Percentiles rank a stretch among this genome's conserved stretches.
phyloP scores from a whole-genome alignment of 2,797 vertebrate species.

The Tiaroga cobitis region DNA sequence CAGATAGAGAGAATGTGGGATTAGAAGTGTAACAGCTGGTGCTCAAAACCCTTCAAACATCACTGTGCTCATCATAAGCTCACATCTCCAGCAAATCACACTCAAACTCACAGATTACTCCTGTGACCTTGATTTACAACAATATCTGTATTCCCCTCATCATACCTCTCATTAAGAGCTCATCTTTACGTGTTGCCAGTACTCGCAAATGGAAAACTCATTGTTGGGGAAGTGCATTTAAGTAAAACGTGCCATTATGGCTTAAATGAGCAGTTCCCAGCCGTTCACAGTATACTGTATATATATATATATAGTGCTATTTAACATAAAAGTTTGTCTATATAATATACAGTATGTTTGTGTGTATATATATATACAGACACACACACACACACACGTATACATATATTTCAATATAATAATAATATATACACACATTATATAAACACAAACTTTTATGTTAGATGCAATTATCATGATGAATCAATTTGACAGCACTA shows the following conservation, averaged over 20 bases:
- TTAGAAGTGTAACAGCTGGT: slow-evolving; percentile 65
- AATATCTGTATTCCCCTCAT: slow-evolving; percentile 11
- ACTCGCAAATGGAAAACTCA: background rate
- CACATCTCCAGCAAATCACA: slow-evolving; percentile 39
- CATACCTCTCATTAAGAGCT: slow-evolving; percentile 24
- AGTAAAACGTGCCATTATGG: background rate
- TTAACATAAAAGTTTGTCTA: too few relatives aligned
- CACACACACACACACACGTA: too few relatives aligned
- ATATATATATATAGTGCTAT: too few relatives aligned
- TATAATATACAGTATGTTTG: too few relatives aligned
- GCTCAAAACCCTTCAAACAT: slow-evolving; percentile 57
- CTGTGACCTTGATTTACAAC: slow-evolving; percentile 46
- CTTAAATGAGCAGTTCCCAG: background rate
- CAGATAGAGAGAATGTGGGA: slow-evolving; percentile 54
- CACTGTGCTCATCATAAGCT: slow-evolving; percentile 49
- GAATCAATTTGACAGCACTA: too few relatives aligned
- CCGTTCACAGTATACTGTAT: too few relatives aligned
- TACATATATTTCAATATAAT: too few relatives aligned
- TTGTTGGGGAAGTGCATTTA: background rate
- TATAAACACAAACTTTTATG: too few relatives aligned
- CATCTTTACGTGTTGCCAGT: background rate
- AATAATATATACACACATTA: too few relatives aligned
- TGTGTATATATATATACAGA: too few relatives aligned
- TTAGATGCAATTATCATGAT: too few relatives aligned
- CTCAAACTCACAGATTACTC: slow-evolving; percentile 32